These are phyloP conservation scores for Chrysolina haemoptera DNA, from an alignment of 2,888 invertebrate genomes.

Conservation along the genomic window DNA sequence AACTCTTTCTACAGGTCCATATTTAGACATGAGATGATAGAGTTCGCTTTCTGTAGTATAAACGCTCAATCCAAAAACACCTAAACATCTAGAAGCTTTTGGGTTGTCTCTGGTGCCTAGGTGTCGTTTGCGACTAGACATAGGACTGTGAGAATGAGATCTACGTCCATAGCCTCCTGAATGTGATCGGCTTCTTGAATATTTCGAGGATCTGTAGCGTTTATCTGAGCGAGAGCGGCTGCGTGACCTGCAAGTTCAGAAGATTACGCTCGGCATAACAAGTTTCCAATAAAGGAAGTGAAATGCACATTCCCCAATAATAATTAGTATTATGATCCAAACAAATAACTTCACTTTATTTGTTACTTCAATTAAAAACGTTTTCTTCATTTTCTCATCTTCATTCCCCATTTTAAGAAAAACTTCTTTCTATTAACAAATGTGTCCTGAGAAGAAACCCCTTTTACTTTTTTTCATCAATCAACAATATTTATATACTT, in stretches of 20 bases:
- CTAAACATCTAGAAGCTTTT: conserved; percentile 89
- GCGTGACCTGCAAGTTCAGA: conserved; percentile 68
- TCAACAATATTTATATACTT: no score
- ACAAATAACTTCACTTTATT: no score
- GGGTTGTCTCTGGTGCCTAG: conserved; percentile 89
- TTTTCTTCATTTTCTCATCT: no score
- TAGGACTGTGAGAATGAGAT: conserved; percentile 83
- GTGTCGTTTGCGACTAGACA: conserved; percentile 86
- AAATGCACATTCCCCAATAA: no score
- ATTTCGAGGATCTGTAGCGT: conserved; percentile 72
- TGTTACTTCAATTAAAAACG: no score
- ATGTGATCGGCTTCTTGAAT: conserved; percentile 77
- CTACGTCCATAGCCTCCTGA: conserved; percentile 73
- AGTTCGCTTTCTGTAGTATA: conserved; percentile 94
- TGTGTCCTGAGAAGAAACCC: no score
- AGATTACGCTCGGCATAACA: conserved; percentile 10
- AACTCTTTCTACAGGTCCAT: conserved; percentile 91
- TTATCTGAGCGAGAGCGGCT: conserved; percentile 77
- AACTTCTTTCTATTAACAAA: no score
- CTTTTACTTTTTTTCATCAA: no score
- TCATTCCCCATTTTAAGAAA: no score
- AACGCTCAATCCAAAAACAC: conserved; percentile 94
- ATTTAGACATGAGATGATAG: conserved; percentile 92
- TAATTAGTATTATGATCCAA: no score
- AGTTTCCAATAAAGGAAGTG: conserved; percentile 16